A percentile compares a stretch with the other conserved stretches of the same genome.
Conservation (phyloP, 2,113 vertebrate species). For the Pleuronectes platessa region DNA sequence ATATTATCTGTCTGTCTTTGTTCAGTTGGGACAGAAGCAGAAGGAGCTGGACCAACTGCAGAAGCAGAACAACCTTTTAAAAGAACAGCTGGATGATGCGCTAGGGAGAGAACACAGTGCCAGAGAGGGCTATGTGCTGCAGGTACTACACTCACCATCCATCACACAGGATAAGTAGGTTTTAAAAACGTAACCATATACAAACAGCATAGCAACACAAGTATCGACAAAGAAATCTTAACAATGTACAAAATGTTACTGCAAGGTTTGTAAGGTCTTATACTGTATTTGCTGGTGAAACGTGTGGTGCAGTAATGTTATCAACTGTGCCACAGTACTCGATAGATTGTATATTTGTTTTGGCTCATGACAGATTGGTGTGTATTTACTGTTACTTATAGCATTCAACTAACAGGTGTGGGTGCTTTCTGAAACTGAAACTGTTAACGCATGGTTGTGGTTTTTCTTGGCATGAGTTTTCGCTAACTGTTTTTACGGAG, state of each 20-base stretch:
- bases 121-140: constrained; percentile 94
- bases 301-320: not conserved
- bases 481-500: constrained; percentile 87
- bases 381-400: constrained; percentile 22
- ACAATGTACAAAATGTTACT: not conserved
- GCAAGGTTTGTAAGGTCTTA: not conserved
- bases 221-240: not conserved
- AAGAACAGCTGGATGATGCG: constrained; percentile 93
- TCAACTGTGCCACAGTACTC: not conserved
- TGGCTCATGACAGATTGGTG: constrained; percentile 11
- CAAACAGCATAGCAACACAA: not conserved
- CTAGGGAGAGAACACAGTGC: constrained; percentile 91
- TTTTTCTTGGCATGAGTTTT: constrained; percentile 84
- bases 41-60: constrained; percentile 91
- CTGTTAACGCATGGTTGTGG: constrained; percentile 74
- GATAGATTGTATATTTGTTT: not conserved
- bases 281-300: not conserved
- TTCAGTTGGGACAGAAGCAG: constrained; percentile 92
- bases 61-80: constrained; percentile 91
- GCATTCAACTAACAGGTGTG: constrained; percentile 69
- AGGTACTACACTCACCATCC: constrained; percentile 81
- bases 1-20: not conserved
- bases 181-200: not conserved
- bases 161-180: not conserved
- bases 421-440: constrained; percentile 57